Conservation (phyloP, 2,888 invertebrate genomes). For the Acleris laterana region DNA sequence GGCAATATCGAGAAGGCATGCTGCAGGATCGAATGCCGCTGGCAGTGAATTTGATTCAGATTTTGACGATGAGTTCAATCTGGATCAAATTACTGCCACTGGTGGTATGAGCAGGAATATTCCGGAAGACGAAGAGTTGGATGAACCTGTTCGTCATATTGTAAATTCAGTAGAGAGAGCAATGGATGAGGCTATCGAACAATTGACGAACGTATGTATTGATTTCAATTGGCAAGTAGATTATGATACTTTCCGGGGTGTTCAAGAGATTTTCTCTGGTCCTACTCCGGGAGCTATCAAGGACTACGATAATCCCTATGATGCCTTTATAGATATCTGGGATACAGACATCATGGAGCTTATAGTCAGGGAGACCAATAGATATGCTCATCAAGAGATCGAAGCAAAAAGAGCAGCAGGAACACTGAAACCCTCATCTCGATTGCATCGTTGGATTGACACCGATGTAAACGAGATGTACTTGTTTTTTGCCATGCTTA, state of each 20-base stretch:
- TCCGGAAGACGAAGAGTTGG: conserved; percentile 41
- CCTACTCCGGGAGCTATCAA: conserved; percentile 41
- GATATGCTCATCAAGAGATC: conserved; percentile 43
- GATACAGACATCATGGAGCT: conserved; percentile 39
- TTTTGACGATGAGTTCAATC: no score
- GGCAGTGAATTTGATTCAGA: neutral
- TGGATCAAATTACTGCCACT: conserved; percentile 21
- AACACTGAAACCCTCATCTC: conserved; percentile 32
- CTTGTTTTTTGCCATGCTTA: conserved; percentile 40
- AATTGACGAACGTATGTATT: neutral
- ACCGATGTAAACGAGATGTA: conserved; percentile 42
- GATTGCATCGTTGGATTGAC: conserved; percentile 39
- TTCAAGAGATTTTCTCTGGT: conserved; percentile 41
- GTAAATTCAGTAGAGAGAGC: conserved; percentile 33
- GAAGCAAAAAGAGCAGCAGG: conserved; percentile 24
- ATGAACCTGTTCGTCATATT: conserved; percentile 20
- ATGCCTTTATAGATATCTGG: no score
- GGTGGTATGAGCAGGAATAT: conserved; percentile 23
- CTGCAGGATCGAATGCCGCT: neutral
- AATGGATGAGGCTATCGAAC: conserved; percentile 40
- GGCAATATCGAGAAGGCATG: conserved; percentile 6
- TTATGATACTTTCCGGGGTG: conserved; percentile 41
- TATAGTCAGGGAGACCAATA: conserved; percentile 43
- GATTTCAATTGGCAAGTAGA: conserved; percentile 6
- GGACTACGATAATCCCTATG: neutral